A percentile compares a stretch with the other conserved stretches of the same genome.
phyloP scores from a whole-genome alignment of 2,797 vertebrate genomes.

The Caiman crocodilus region DNA sequence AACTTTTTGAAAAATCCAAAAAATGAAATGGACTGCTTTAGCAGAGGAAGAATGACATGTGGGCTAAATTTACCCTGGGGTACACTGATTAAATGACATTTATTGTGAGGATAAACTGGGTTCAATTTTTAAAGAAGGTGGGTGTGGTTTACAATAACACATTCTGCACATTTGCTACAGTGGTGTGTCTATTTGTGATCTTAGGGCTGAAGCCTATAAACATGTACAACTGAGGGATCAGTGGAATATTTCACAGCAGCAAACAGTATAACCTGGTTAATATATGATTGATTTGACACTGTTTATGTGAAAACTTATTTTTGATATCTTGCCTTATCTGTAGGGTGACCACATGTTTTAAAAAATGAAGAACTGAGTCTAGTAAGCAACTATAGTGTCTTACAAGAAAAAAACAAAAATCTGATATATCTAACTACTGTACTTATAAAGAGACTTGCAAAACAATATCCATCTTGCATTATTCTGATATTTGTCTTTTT shows the following conservation, averaged over 20 bases:
- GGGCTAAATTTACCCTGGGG: neutral
- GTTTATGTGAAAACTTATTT: neutral
- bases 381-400: neutral
- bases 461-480: neutral
- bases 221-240: neutral
- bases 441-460: neutral
- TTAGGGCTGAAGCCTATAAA: neutral
- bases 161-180: neutral
- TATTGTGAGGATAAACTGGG: neutral
- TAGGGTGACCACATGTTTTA: neutral
- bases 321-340: neutral
- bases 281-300: neutral
- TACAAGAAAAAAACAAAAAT: neutral
- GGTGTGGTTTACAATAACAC: neutral
- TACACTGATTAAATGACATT: neutral
- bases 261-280: neutral
- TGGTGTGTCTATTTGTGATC: neutral
- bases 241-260: neutral
- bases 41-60: slow-evolving; percentile 46
- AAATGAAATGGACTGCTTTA: slow-evolving; percentile 47
- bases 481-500: neutral
- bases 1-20: slow-evolving; percentile 65
- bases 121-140: neutral
- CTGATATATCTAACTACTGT: neutral
- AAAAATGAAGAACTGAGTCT: neutral